Evolutionary conservation across 1,140 invertebrate species (phyloP), one percentile per base, ranked within the genome.

Genomic region (Bathynomus jamesi): DNA sequence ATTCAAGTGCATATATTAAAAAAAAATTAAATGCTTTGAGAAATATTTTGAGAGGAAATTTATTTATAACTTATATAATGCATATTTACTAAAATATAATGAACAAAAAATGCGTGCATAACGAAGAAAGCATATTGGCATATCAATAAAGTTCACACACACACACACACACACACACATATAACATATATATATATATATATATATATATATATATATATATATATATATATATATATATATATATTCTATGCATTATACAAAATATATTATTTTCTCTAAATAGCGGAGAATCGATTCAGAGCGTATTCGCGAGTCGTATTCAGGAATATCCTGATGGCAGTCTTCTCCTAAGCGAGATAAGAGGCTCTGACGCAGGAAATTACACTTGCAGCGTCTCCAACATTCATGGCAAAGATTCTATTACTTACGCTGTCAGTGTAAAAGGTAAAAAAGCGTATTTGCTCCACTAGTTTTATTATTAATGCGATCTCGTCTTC

Each of bases 351-450:
- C 75, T 79, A 24, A 62, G 60, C 13, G 61, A 73, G 21, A 69
- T 79, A 10, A 66, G 78, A 53, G 77, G 71, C 17, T 10, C 28
- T 17, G 79, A 81, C 69, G 73, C 78, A 21, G 80, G 78, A 21
- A 79, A 79, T 65, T 81, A 80, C 62, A 78, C 79, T 2, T 81
- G 80, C 65, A 31, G 75, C 10, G 79, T 75, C 7, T 32, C 70
- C 28, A 81, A 81, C 64, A 70, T 70, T 2, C 60, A 74, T n/a
- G 80, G 80, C 11, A 28, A 65, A 13, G 78, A 79, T 53, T 32
- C 65, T 65, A 77, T 80, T 62, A 69, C 71, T 10, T 79, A 79
- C 63, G 31, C 68, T 27, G 65, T 80, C 40, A 74, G 24, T 28
- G 79, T 80, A 2, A 72, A 78, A 74, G 76, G 79, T 79, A 73